Evolutionary conservation across 2,888 invertebrate species (phyloP).

Genomic region (Catonia carolina): DNA sequence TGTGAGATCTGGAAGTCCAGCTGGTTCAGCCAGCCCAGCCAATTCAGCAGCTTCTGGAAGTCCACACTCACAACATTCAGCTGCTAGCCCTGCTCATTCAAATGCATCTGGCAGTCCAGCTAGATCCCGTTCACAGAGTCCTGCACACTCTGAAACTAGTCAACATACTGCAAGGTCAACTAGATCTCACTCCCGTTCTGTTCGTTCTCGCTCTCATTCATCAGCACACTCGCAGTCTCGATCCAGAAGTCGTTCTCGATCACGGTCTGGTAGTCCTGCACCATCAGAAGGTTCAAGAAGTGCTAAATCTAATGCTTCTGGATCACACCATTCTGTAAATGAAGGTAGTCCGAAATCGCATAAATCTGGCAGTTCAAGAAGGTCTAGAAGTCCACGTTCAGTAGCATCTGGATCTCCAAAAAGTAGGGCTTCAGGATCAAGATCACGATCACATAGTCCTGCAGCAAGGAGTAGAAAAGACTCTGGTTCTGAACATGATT

Average conservation of each 20-base stretch:
- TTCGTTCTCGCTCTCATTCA: constrained; percentile 35
- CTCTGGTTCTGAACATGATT: constrained; percentile 6
- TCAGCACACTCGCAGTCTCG: constrained; percentile 14
- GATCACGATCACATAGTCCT: constrained; percentile 24
- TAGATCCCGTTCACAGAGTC: constrained; percentile 36
- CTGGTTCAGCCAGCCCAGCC: constrained; percentile 7
- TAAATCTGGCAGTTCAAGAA: constrained; percentile 26
- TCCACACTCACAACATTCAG: constrained; percentile 35
- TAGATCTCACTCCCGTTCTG: constrained; percentile 38
- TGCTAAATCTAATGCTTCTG: constrained; percentile 31
- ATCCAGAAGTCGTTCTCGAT: constrained; percentile 1
- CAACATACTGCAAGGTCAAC: constrained; percentile 39
- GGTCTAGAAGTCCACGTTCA: constrained; percentile 26
- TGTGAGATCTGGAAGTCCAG: constrained; percentile 24
- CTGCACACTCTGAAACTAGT: constrained; percentile 26
- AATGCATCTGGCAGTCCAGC: constrained; percentile 28
- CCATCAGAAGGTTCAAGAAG: constrained; percentile 43
- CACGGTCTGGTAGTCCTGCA: constrained; percentile 17
- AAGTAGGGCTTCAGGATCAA: constrained; percentile 33
- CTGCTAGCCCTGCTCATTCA: constrained; percentile 15
- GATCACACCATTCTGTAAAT: constrained; percentile 28
- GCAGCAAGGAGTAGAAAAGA: constrained; percentile 7
- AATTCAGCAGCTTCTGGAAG: constrained; percentile 22
- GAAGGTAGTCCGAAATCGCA: constrained; percentile 33
- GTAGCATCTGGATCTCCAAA: constrained; percentile 38